Evolutionary conservation across 2,113 vertebrate genomes (phyloP).

Genomic region (Tonatia bakeri): DNA sequence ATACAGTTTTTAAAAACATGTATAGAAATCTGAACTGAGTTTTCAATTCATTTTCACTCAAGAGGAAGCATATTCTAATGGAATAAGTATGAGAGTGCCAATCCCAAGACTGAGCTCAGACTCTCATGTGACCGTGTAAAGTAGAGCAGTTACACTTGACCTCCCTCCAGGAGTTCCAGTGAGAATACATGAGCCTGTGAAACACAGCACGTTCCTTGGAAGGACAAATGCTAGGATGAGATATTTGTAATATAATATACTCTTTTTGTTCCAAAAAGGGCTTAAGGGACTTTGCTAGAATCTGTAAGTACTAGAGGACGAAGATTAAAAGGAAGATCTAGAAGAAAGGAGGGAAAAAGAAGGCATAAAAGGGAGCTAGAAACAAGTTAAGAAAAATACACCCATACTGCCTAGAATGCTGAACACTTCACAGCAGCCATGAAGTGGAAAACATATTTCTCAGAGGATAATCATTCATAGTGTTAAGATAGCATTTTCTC

Average conservation of each 20-base stretch:
- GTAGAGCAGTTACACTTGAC: neutral
- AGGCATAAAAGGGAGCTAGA: neutral
- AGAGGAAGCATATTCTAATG: neutral
- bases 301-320: neutral
- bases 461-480: neutral
- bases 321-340: neutral
- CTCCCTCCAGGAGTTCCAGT: neutral
- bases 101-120: neutral
- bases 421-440: neutral
- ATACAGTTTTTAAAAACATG: neutral
- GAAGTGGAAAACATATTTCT: constrained; percentile 22
- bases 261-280: neutral
- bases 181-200: neutral
- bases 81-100: neutral
- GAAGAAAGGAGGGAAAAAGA: neutral
- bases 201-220: neutral
- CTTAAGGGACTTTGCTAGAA: neutral
- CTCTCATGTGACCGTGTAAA: neutral
- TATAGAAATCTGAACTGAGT: neutral
- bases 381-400: neutral
- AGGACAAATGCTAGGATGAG: neutral
- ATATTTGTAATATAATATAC: neutral
- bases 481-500: constrained; percentile 21
- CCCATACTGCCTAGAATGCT: neutral
- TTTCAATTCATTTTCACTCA: neutral